Base-by-base conservation (phyloP, 2,113 vertebrate genomes). In the Poeciliopsis prolifica region DNA sequence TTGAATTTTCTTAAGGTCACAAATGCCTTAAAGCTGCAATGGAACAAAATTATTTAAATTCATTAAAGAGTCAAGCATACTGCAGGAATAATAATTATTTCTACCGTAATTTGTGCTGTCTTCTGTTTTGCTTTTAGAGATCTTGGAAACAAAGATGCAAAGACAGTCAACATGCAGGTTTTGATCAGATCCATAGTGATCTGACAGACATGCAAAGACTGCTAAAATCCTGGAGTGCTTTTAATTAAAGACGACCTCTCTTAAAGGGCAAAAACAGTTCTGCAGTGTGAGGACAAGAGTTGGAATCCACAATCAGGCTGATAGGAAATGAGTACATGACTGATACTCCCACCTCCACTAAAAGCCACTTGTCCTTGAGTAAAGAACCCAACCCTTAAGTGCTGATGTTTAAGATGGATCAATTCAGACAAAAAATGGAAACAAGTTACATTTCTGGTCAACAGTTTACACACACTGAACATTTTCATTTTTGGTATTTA, bases 171-270 rank as follows among this genome's bases (percentile, higher is more conserved):
- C 35, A 8, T 73, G 33, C 58, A 65, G 14, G 22, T 81, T 80
- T 82, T 73, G 67, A 80, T 79, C 67, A 77, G 61, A 84, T 73
- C 30, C 42, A 65, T 40, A 76, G 70, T 78, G 77, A 84, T 69
- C 73, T 75, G 79, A 66, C 65, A 51, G 51, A 65, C 51, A 68
- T 65, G 67, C 75, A 35, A 85, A 65, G 65, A 61, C 61, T 29
- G 67, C 26, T 77, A 72, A 84, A 65, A 64, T 77, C 70, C 65
- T 67, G 29, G 75, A 68, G 79, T 11, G 14, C 65, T 81, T 82
- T 85, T 89, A 86, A 88, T 90, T 88, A 87, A 87, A 80, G 64
- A 66, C 58, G 70, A 84, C 72, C 78, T 77, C 61, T 72, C 79
- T 68, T 73, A 31, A 33, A 79, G 77, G 74, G 61, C 4, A 65